Evolutionary conservation across 2,797 vertebrate genomes (phyloP), one percentile per base, ranked within the genome.

Genomic region (Fringilla coelebs): DNA sequence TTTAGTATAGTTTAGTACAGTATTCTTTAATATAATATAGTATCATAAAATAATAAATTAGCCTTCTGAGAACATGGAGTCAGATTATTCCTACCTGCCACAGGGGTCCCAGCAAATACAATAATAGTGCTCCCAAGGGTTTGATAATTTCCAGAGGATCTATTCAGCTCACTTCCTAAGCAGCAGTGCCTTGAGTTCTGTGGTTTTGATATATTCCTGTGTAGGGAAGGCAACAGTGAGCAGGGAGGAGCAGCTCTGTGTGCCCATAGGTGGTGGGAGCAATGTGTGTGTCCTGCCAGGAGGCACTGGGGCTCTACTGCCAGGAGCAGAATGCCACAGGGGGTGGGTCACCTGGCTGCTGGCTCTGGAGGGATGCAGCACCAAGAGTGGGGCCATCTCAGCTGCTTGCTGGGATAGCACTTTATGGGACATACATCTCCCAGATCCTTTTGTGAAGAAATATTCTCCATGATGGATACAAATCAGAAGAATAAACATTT

Each of bases 401-500:
- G 32, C 55, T 51, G 2, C 57, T 21, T 66, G 17, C 25, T 0
- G 3, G 29, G 55, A 34, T 17, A 45, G 38, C 4, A 1, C 11
- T 58, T 71, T 20, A 12, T n/a, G 46, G 36, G 28, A 36, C 2
- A 1, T 48, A 40, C 2, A 8, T 62, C 54, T 66, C 88, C 57
- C 40, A 76, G 71, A 63, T 76, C 13, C 14, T 71, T 83, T 79
- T 32, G 21, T 41, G 48, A 90, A 86, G 60, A 75, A 90, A 79
- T 46, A 45, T 15, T 76, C 58, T 78, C 31, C 31, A 9, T 0
- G 7, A 3, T 17, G 24, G 41, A 7, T 36, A 24, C 1, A 5
- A 48, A 55, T 45, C 0, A 0, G 43, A 72, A 49, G 19, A 19
- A 45, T 0, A 4, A 26, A n/a, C 0, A 0, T 57, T 78, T 88